Base-by-base conservation (phyloP, 2,113 vertebrate genomes). In the Meleagris gallopavo region DNA sequence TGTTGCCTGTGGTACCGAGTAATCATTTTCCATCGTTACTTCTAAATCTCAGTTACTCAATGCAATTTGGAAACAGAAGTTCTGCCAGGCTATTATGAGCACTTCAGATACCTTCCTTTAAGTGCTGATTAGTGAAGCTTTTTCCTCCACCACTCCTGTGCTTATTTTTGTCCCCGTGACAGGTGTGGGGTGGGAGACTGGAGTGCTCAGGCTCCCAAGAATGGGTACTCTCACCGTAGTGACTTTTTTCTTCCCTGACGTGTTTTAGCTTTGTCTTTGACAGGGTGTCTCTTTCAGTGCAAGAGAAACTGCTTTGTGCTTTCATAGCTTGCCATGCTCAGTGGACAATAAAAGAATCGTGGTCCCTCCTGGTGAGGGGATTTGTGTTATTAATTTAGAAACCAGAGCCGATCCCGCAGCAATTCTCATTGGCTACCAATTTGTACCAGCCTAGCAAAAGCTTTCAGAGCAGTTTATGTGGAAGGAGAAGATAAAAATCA, bases 11-110 rank as follows among this genome's bases (percentile, higher is more conserved):
- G 73, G 74, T 90, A 95, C 69, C 46, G 90, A 94, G 69, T 88
- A 86, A 95, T 94, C 8, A 61, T 95, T 92, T 91, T 85, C 86
- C 75, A 90, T 95, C 87, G 86, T 88, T 96, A 91, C 86, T 90
- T 90, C 48, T 86, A 86, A 88, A 86, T 86, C 62, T 88, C 62
- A 73, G 87, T 95, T 86, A 69, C 85, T 93, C 76, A 62, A 60
- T 0, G 4, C 75, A 84, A 75, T 90, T 93, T 89, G 80, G 91
- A 93, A 95, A 82, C 65, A 90, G 60, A 95, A 94, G 36, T 96
- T 94, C 66, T 95, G 83, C 83, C 83, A 78, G 86, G 57, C 80
- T 95, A 92, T 95, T 90, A 89, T 0, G 11, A 90, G 61, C 52
- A 67, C 79, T 76, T 95, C 60, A 95, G 91, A 91, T 94, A 89